Percentiles rank a stretch among this genome's conserved stretches.
These are phyloP conservation scores for Omphaloscelis lunosa DNA, from an alignment of 2,888 invertebrate species.

Conservation along the genomic window DNA sequence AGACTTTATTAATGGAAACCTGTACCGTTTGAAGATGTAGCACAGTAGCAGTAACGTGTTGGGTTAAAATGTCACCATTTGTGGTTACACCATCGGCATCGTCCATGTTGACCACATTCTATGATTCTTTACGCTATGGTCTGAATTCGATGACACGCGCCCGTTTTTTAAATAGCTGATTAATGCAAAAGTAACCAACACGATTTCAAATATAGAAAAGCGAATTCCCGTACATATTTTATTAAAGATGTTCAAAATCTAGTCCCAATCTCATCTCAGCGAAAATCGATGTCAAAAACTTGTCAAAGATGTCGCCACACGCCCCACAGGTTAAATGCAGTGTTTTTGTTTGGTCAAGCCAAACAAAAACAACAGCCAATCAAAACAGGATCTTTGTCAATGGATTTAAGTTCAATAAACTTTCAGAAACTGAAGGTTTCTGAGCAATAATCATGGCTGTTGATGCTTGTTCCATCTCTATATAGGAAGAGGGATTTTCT, in stretches of 20 bases:
- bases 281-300: background rate
- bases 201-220: background rate
- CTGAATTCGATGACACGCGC: background rate
- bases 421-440: background rate
- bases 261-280: background rate
- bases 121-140: background rate
- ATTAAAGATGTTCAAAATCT: background rate
- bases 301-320: background rate
- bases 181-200: background rate
- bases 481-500: background rate
- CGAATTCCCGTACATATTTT: background rate
- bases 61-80: background rate
- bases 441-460: background rate
- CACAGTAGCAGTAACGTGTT: background rate
- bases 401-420: background rate
- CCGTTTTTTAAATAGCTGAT: background rate
- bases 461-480: background rate
- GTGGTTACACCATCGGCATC: background rate
- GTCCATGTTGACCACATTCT: background rate
- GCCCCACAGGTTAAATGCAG: background rate
- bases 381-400: background rate
- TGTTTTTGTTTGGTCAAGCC: too few species aligned
- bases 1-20: background rate
- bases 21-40: conserved; percentile 5
- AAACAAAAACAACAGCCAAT: background rate